Conservation (phyloP, 2,797 vertebrate genomes). For the Kryptopterus vitreolus region DNA sequence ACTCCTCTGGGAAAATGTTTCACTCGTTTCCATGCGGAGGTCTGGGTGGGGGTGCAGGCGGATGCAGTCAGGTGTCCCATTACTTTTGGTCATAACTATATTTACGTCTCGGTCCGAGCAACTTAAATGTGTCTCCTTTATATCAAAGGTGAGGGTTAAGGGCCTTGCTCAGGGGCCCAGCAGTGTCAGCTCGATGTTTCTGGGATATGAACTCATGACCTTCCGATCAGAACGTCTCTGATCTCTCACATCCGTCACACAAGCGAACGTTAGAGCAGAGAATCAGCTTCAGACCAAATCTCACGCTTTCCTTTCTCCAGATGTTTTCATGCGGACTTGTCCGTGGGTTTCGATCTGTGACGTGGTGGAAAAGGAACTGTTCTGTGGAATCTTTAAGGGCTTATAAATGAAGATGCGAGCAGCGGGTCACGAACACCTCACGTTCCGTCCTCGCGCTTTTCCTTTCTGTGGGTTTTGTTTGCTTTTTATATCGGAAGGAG, state of each 20-base stretch:
- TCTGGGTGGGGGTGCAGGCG: no score
- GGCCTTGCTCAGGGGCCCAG: no score
- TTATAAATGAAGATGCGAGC: not conserved
- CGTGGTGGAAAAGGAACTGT: not conserved
- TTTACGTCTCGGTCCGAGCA: no score
- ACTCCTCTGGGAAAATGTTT: no score
- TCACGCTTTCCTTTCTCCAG: not conserved
- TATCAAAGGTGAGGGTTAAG: no score
- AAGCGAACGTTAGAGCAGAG: not conserved
- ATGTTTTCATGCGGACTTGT: not conserved
- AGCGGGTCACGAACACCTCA: not conserved
- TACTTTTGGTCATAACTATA: no score
- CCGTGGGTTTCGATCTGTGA: not conserved
- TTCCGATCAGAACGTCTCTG: not conserved
- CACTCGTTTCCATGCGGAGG: no score
- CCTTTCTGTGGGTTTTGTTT: not conserved
- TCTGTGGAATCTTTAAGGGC: constrained; percentile 18
- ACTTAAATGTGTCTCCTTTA: no score
- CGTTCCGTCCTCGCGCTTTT: not conserved
- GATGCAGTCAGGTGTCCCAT: no score
- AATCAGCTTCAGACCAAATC: not conserved
- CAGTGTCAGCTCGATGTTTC: not conserved
- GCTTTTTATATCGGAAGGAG: constrained; percentile 9
- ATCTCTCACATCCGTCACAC: not conserved
- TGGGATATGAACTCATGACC: no score